Evolutionary conservation across 2,888 invertebrate genomes (phyloP), one percentile per base, ranked within the genome.

Genomic region (Pinctada fucata): DNA sequence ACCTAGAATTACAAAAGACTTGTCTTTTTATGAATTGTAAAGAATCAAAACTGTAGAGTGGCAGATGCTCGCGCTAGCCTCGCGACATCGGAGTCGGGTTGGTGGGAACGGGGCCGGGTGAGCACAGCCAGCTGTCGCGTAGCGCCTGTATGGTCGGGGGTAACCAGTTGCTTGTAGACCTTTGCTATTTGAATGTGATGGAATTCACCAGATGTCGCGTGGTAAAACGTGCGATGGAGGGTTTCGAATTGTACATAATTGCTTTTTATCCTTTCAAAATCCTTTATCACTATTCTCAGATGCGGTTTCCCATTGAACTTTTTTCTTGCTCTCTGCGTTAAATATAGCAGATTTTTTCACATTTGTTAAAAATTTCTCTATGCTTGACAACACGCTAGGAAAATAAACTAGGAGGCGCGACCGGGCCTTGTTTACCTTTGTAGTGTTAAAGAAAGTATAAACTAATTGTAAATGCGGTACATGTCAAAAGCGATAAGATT

Each of bases 151-250:
- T 49, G 50, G 10, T 49, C 69, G 16, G 31, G 45, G 47, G 45
- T 47, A 45, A 68, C 68, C 48, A 68, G 68, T 68, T 68, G 68
- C 68, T 68, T 68, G 68, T 31, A 31, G 68, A 6, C 68, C 8
- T 6, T 58, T 13, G 58, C 6, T 6, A 13, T 6, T 58, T 58
- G 13, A 6, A 51, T 66, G 66, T 74, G 49, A 48, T 50, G 74
- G 74, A 74, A 74, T 74, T 63, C 74, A 16, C 74, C 74, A 74
- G 74, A 58, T 74, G 74, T 67, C 74, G 65, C 74, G 58, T 10
- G 58, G 13, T 13, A 6, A 58, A 58, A 13, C 58, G 58, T 58
- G 58, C 58, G 6, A 58, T 10, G 58, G 58, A 58, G 58, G 58
- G 58, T 10, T 58, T 58, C 58, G 13, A 58, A 58, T 58, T 58